Evolutionary conservation across 2,113 vertebrate genomes (phyloP), one percentile per base, ranked within the genome.

Genomic region (Mus pahari): DNA sequence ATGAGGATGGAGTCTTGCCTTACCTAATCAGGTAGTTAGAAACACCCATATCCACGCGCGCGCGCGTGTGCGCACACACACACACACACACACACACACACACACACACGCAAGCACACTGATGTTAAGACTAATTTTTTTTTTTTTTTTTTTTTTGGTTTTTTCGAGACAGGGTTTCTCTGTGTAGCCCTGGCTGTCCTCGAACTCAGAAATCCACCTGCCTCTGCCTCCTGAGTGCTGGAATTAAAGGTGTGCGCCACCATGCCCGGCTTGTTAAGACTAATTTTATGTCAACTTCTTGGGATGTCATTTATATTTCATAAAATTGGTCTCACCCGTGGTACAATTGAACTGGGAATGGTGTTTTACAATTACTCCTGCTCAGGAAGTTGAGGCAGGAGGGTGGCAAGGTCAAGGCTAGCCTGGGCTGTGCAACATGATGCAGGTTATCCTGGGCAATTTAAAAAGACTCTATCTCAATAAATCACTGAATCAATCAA

Each of bases 231-330:
- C n/a, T n/a, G n/a, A n/a, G n/a, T n/a, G n/a, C n/a, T n/a, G n/a
- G n/a, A n/a, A n/a, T n/a, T n/a, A n/a, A n/a, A n/a, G n/a, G n/a
- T n/a, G n/a, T n/a, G n/a, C n/a, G n/a, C n/a, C n/a, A n/a, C n/a
- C n/a, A n/a, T n/a, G n/a, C n/a, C n/a, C n/a, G n/a, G n/a, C n/a
- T n/a, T 75, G 11, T 70, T 26, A 64, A 77, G 24, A 87, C 22
- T 77, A 78, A n/a, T 92, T 92, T 71, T 95, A 75, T 31, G 55
- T 45, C 14, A 58, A 28, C 93, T 84, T 75, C 78, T 39, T 75
- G 31, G 53, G 26, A 7, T 84, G 2, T 17, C 33, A 86, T 77
- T 75, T 84, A 36, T 36, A 70, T 73, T n/a, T 13, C n/a, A 66
- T 74, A 82, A 83, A 93, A 60, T 19, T 66, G 53, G 5, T 39